Evolutionary conservation across 2,113 vertebrate genomes (phyloP).

Genomic region (Fregetta grallaria): DNA sequence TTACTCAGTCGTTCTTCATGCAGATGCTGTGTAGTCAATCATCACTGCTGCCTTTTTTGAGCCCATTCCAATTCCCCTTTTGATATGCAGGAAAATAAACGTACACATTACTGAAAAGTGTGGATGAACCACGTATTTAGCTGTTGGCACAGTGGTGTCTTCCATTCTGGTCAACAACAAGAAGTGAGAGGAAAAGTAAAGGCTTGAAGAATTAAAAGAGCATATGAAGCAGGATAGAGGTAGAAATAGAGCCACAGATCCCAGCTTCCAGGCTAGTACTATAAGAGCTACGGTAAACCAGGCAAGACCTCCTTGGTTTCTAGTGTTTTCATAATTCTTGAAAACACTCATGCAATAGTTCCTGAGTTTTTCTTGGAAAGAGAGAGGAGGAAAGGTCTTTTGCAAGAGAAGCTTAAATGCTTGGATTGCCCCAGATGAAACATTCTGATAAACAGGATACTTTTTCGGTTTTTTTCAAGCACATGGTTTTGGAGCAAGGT

Average conservation of each 20-base stretch:
- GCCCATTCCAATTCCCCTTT: not conserved
- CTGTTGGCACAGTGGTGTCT: not conserved
- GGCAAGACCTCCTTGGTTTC: not conserved
- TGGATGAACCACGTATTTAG: not conserved
- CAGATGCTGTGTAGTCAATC: not conserved
- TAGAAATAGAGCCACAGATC: not conserved
- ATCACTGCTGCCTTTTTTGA: not conserved
- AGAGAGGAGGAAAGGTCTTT: not conserved
- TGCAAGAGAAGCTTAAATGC: not conserved
- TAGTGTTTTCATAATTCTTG: not conserved
- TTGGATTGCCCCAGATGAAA: not conserved
- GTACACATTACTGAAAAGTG: not conserved
- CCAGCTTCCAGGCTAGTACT: not conserved
- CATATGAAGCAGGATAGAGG: not conserved
- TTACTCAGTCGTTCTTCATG: not conserved
- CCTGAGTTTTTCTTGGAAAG: not conserved
- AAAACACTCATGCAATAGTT: not conserved
- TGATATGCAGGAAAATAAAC: not conserved
- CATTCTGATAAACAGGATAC: not conserved
- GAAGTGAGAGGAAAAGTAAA: not conserved
- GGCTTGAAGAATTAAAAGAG: not conserved
- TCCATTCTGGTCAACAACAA: not conserved
- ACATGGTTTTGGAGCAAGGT: not conserved
- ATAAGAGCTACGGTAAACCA: not conserved
- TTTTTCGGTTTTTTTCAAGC: not conserved